phyloP scores from a whole-genome alignment of 2,888 invertebrate genomes.

The Zygogramma bicolorata region DNA sequence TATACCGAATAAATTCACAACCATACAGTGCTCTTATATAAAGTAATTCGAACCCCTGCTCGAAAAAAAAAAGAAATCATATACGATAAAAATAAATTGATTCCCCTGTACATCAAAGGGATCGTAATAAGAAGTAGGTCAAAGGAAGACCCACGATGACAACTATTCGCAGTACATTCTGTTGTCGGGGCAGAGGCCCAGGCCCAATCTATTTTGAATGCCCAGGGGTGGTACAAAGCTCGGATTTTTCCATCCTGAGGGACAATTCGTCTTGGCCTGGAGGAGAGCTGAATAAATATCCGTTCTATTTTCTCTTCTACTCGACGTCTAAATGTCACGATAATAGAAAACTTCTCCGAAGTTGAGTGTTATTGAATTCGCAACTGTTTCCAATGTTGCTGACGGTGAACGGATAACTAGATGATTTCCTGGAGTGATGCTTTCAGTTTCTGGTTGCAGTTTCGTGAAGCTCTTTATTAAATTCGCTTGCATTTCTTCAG shows the following conservation, averaged over 20 bases:
- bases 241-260: constrained; percentile 58
- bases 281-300: constrained; percentile 59
- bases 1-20: too few species aligned
- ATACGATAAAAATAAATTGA: neutral
- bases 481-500: too few species aligned
- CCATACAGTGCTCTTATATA: too few species aligned
- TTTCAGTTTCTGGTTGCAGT: neutral
- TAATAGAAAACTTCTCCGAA: constrained; percentile 35
- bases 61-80: too few species aligned
- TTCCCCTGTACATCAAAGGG: neutral
- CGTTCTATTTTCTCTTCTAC: constrained; percentile 56
- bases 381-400: constrained; percentile 20
- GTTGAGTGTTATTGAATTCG: constrained; percentile 38
- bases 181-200: constrained; percentile 49
- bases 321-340: constrained; percentile 41
- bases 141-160: constrained; percentile 37
- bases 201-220: constrained; percentile 59
- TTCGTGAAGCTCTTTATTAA: too few species aligned
- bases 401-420: neutral
- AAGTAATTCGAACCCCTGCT: too few species aligned
- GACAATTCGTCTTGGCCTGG: constrained; percentile 56
- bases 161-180: constrained; percentile 38
- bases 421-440: neutral
- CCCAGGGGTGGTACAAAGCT: constrained; percentile 56
- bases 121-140: constrained; percentile 30